Conservation (phyloP, 1,140 invertebrate species). For the Saccostrea echinata region DNA sequence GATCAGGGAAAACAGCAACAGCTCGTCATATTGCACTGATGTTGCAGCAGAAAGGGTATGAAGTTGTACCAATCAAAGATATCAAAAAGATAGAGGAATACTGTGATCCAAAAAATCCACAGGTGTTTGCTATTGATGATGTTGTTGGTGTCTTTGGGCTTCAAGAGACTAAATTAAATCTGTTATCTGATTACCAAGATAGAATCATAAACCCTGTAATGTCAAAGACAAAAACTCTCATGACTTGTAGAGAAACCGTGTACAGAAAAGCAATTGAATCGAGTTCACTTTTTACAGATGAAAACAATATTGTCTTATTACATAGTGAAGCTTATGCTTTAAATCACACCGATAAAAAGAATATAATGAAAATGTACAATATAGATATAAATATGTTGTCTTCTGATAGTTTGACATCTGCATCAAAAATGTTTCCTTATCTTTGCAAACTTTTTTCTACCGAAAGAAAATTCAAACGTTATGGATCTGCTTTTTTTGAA, state of each 20-base stretch:
- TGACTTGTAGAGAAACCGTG: neutral
- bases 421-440: slow-evolving; percentile 10
- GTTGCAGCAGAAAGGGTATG: neutral
- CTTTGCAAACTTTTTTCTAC: neutral
- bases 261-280: neutral
- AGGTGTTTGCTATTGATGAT: slow-evolving; percentile 32
- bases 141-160: neutral
- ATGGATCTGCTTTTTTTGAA: neutral
- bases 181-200: neutral
- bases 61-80: neutral
- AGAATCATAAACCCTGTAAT: neutral
- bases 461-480: neutral
- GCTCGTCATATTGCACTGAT: neutral
- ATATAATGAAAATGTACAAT: neutral
- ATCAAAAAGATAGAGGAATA: neutral
- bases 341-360: neutral
- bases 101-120: neutral
- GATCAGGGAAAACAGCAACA: neutral
- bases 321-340: neutral
- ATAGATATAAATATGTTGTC: neutral
- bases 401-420: neutral
- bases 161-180: neutral
- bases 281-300: neutral
- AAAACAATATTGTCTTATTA: neutral
- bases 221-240: neutral